phyloP scores from a whole-genome alignment of 2,888 invertebrate genomes.

The Pseudeuparius sepicola region DNA sequence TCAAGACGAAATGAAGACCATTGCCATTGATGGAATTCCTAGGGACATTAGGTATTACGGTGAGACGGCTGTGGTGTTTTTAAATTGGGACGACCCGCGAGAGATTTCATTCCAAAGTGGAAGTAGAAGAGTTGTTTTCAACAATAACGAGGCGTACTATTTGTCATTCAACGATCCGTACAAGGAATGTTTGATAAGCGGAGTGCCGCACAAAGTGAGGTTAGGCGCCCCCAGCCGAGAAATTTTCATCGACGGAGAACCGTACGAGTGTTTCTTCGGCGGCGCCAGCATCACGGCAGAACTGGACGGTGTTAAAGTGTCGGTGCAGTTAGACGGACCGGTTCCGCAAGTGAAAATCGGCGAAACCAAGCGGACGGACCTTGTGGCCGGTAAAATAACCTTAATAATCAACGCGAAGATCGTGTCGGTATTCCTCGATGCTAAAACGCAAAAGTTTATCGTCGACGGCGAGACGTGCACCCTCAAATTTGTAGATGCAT shows the following conservation, averaged over 20 bases:
- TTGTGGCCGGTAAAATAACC: slow-evolving; percentile 77
- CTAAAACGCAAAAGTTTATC: slow-evolving; percentile 69
- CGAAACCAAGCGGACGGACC: slow-evolving; percentile 61
- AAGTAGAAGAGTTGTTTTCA: slow-evolving; percentile 60
- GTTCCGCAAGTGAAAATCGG: slow-evolving; percentile 92
- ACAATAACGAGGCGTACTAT: slow-evolving; percentile 61
- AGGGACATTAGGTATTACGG: slow-evolving; percentile 81
- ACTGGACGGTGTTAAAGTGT: slow-evolving; percentile 65
- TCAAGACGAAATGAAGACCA: slow-evolving; percentile 64
- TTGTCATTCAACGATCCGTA: slow-evolving; percentile 58
- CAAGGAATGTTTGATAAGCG: slow-evolving; percentile 63
- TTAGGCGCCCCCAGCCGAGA: slow-evolving; percentile 90
- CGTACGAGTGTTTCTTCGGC: slow-evolving; percentile 89
- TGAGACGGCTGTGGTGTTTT: slow-evolving; percentile 72
- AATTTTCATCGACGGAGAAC: slow-evolving; percentile 76
- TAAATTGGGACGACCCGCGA: slow-evolving; percentile 77
- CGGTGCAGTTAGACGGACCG: slow-evolving; percentile 78
- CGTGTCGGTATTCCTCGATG: slow-evolving; percentile 73
- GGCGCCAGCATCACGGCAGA: slow-evolving; percentile 71
- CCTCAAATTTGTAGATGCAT: slow-evolving; percentile 68
- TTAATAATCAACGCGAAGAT: slow-evolving; percentile 74
- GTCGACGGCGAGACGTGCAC: slow-evolving; percentile 63
- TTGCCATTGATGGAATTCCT: slow-evolving; percentile 71
- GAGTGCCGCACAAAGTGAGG: slow-evolving; percentile 64
- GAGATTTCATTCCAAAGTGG: slow-evolving; percentile 82